Percentiles rank a stretch among this genome's conserved stretches.
phyloP scores from a whole-genome alignment of 2,888 invertebrate genomes.

The Calliopum simillimum region DNA sequence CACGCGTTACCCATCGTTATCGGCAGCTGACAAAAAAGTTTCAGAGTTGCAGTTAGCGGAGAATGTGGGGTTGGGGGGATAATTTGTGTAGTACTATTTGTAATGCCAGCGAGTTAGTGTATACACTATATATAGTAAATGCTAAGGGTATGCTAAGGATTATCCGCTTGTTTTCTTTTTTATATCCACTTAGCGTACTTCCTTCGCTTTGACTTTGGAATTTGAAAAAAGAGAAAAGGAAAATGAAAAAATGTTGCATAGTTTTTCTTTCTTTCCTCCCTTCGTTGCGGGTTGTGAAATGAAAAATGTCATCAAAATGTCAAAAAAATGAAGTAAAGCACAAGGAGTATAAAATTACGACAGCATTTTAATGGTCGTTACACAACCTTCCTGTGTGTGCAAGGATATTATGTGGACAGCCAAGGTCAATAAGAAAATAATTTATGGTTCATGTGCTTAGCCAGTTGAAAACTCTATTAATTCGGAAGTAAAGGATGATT shows the following conservation, averaged over 20 bases:
- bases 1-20: constrained; percentile 16
- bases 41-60: too few relatives aligned
- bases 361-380: too few relatives aligned
- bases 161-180: constrained; percentile 23
- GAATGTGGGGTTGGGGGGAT: not conserved
- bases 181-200: constrained; percentile 28
- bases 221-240: not conserved
- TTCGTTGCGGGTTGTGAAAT: too few relatives aligned
- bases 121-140: not conserved
- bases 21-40: constrained; percentile 18
- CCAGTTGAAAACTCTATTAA: too few relatives aligned
- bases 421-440: too few relatives aligned
- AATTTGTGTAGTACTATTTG: not conserved
- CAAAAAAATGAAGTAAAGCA: too few relatives aligned
- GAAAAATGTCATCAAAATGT: too few relatives aligned
- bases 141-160: constrained; percentile 9
- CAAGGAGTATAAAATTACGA: too few relatives aligned
- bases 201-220: not conserved
- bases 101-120: not conserved
- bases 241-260: not conserved
- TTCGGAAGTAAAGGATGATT: too few relatives aligned
- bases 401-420: too few relatives aligned
- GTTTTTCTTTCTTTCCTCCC: not conserved
- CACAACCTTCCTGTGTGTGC: too few relatives aligned
- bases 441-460: too few relatives aligned